phyloP scores from a whole-genome alignment of 2,888 invertebrate genomes.

The Archaeoteleia sp. region DNA sequence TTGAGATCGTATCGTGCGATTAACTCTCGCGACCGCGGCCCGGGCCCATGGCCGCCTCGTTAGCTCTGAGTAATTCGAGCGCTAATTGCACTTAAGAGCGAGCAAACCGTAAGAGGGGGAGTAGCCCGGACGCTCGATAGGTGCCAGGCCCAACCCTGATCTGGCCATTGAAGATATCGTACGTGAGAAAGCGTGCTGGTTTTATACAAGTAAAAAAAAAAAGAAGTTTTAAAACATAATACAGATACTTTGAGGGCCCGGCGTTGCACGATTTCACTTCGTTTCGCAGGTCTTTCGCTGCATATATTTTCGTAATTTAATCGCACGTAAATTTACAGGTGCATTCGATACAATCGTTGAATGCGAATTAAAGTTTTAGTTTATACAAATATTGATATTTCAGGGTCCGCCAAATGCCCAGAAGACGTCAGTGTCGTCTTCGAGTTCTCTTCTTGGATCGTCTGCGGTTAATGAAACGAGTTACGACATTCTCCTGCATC shows the following conservation, averaged over 20 bases:
- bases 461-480: constrained; percentile 83
- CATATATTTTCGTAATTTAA: constrained; percentile 2
- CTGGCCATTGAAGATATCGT: constrained; percentile 27
- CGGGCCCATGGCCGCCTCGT: constrained; percentile 66
- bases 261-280: constrained; percentile 3
- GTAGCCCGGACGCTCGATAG: constrained; percentile 36
- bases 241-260: background rate
- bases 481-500: constrained; percentile 93
- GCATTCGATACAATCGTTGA: background rate
- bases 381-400: too few species aligned
- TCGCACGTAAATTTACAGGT: background rate
- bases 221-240: background rate
- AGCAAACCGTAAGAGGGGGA: constrained; percentile 6
- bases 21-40: constrained; percentile 67
- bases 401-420: constrained; percentile 92
- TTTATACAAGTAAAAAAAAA: constrained; percentile 3
- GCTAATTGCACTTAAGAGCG: constrained; percentile 68
- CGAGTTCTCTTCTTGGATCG: constrained; percentile 69
- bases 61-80: constrained; percentile 73
- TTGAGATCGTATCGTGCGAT: constrained; percentile 70
- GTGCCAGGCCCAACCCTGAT: constrained; percentile 54
- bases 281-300: background rate
- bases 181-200: constrained; percentile 27
- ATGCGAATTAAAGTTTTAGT: too few species aligned
- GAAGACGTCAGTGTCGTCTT: constrained; percentile 80